Evolutionary conservation across 2,888 invertebrate species (phyloP).

Genomic region (Drosophila hamatofila): DNA sequence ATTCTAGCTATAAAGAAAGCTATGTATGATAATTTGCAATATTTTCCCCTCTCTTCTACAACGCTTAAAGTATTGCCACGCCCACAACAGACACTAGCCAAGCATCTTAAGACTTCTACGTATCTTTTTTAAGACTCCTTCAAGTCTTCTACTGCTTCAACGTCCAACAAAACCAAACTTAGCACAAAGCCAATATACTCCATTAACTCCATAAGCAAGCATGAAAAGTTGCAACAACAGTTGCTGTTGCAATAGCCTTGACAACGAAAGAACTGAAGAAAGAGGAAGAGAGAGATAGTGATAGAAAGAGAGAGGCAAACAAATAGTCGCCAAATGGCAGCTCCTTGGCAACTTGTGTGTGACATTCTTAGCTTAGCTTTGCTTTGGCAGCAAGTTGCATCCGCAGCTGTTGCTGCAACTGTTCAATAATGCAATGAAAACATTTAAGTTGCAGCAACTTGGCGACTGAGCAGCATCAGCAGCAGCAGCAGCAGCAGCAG

Average conservation of each 20-base stretch:
- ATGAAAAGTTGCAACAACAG: slow-evolving; percentile 13
- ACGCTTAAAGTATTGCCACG: not conserved
- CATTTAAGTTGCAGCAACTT: slow-evolving; percentile 67
- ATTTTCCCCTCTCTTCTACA: too few relatives aligned
- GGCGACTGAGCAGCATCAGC: slow-evolving; percentile 22
- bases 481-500: not conserved
- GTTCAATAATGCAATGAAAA: slow-evolving; percentile 77
- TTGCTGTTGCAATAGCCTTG: slow-evolving; percentile 62
- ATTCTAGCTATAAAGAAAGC: too few relatives aligned
- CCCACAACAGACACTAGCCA: not conserved
- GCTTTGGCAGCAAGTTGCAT: slow-evolving; percentile 40
- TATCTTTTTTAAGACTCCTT: not conserved
- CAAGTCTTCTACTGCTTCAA: not conserved
- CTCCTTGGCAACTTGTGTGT: slow-evolving; percentile 59
- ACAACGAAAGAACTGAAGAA: slow-evolving; percentile 40
- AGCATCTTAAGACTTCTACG: too few relatives aligned
- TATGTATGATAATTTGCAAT: too few relatives aligned
- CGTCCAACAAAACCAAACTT: not conserved
- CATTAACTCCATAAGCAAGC: not conserved
- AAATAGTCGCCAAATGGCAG: slow-evolving; percentile 37
- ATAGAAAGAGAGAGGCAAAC: slow-evolving; percentile 5
- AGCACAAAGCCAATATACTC: slow-evolving; percentile 7
- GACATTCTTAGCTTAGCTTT: slow-evolving; percentile 60
- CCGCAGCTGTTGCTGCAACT: slow-evolving; percentile 53
- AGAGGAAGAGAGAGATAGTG: slow-evolving; percentile 10